These are phyloP conservation scores for Clamator glandarius DNA, from an alignment of 2,797 vertebrate species.

Conservation along the genomic window DNA sequence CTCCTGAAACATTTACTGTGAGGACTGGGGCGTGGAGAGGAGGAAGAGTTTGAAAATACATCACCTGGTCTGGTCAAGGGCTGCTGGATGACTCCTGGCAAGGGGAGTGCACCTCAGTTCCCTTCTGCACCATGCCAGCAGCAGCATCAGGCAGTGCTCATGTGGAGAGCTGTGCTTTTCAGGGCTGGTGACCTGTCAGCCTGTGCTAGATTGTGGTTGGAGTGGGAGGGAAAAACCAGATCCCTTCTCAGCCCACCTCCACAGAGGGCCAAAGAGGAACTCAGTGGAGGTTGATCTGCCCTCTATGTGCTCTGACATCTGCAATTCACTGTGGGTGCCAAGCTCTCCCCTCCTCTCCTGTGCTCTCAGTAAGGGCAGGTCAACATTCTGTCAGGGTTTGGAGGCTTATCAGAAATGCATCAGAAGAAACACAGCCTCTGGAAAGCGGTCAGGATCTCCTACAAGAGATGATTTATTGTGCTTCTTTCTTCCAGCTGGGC, in stretches of 20 bases:
- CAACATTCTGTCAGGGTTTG: constrained; percentile 1
- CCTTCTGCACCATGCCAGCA: neutral
- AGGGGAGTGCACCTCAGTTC: accelerated
- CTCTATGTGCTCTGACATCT: neutral
- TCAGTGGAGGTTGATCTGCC: accelerated
- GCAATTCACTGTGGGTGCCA: accelerated
- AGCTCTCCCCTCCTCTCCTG: neutral
- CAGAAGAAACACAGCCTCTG: constrained; percentile 18
- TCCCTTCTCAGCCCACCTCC: neutral
- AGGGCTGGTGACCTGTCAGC: accelerated
- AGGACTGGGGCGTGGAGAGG: neutral
- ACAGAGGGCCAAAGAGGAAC: accelerated
- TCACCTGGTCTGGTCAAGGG: neutral
- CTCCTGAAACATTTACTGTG: accelerated
- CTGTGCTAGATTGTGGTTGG: neutral
- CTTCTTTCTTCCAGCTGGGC: constrained; percentile 7
- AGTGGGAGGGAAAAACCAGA: neutral
- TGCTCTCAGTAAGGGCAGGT: neutral
- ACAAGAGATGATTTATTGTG: constrained; percentile 20
- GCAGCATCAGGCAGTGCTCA: accelerated
- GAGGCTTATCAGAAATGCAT: constrained; percentile 48
- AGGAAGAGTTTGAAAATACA: neutral
- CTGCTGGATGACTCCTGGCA: neutral
- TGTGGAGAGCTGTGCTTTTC: accelerated
- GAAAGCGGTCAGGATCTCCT: neutral